Conservation (phyloP, 1,140 invertebrate species). For the Battus philenor region DNA sequence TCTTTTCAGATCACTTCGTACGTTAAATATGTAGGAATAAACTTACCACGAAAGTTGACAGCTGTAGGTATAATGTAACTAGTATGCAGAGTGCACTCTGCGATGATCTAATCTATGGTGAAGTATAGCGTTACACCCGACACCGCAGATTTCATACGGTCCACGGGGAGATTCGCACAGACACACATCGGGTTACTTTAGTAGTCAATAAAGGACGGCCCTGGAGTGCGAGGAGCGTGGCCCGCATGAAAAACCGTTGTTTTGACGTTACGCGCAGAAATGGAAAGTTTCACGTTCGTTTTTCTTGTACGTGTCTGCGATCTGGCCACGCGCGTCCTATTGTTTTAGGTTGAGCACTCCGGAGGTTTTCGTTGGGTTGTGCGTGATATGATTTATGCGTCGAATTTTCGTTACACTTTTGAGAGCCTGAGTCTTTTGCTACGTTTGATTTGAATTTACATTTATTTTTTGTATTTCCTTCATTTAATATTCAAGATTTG, state of each 20-base stretch:
- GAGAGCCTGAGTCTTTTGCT: no score
- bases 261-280: constrained; percentile 6
- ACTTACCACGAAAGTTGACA: no score
- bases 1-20: background rate
- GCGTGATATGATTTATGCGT: no score
- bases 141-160: constrained; percentile 47
- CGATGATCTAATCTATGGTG: constrained; percentile 24
- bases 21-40: no score
- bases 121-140: constrained; percentile 38
- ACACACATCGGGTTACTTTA: constrained; percentile 36
- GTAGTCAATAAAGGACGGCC: constrained; percentile 39
- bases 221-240: constrained; percentile 19
- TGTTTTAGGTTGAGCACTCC: constrained; percentile 4
- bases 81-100: constrained; percentile 17
- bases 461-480: no score
- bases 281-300: constrained; percentile 4
- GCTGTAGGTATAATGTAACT: no score
- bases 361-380: background rate
- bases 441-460: no score
- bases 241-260: constrained; percentile 26
- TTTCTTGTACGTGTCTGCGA: constrained; percentile 4
- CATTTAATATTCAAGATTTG: no score
- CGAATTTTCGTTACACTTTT: no score
- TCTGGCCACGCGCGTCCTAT: background rate
- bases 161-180: constrained; percentile 35